Evolutionary conservation across 1,140 invertebrate species (phyloP), one percentile per base, ranked within the genome.

Genomic region (Thaumetopoea pityocampa): DNA sequence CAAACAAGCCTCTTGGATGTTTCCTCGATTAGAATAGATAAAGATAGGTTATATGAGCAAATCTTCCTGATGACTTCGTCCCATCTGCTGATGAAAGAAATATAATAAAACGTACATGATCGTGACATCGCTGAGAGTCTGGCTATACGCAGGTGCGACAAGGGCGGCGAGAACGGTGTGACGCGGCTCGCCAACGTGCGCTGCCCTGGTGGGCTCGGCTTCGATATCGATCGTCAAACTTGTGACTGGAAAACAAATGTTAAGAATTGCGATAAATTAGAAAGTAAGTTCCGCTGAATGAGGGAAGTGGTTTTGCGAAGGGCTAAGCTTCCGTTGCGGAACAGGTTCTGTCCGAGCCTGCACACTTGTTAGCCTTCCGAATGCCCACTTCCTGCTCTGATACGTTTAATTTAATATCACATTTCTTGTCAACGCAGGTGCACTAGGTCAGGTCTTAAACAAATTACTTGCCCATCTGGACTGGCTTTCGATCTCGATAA

Each of bases 241-340:
- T 97, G 96, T 88, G 95, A 97, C 87, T 98, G 95, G 94, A 97
- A 96, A 90, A 91, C 93, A 67, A 92, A 96, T 89, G 95, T 97
- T 87, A 94, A 95, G 90, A 96, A 96, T 91, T 97, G 95, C 89
- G 92, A 96, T 87, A 88, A 91, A 85, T 72, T 93, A 81, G 94
- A 96, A 90, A 96, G 95, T 96, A 94, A 96, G 94, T 92, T 85
- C 65, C 50, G 53, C 24, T 43, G 35, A 66, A 52, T 51, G 56
- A 20, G 54, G 73, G 77, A 70, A 80, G 71, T 71, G 70, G 66
- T 58, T 58, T 59, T 62, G 50, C 69, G 74, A 63, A 71, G 79
- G 76, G 67, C 64, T 76, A 57, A 34, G 51, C 64, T 66, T 70
- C 70, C 72, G 62, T 42, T 24, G 51, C 22, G 41, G 14, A 42